Conservation (phyloP, 2,888 invertebrate species). For the Acleris cristana region DNA sequence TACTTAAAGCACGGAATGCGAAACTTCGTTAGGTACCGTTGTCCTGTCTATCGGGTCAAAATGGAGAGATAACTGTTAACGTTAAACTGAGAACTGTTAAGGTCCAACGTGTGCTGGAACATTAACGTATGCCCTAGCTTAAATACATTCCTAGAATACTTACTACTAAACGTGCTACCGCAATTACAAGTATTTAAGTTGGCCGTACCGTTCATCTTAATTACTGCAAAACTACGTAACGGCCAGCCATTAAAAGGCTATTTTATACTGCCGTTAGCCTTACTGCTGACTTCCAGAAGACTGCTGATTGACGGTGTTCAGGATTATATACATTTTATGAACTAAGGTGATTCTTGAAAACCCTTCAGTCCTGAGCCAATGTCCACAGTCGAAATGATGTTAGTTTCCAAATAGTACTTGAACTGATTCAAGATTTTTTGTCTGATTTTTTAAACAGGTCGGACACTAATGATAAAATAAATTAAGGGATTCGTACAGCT, state of each 20-base stretch:
- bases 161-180: slow-evolving; percentile 4
- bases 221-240: slow-evolving; percentile 37
- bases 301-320: background rate
- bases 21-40: no score
- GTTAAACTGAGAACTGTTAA: no score
- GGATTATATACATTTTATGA: background rate
- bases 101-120: no score
- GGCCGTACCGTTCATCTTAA: slow-evolving; percentile 31
- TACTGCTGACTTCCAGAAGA: background rate
- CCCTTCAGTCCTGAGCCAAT: no score
- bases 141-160: slow-evolving; percentile 1
- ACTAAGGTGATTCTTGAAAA: no score
- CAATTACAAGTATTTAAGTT: slow-evolving; percentile 22
- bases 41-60: no score
- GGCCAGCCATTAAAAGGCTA: slow-evolving; percentile 32
- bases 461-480: slow-evolving; percentile 13
- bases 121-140: no score
- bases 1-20: no score
- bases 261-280: slow-evolving; percentile 24
- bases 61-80: no score
- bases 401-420: no score
- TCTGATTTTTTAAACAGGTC: background rate
- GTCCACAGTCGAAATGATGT: no score
- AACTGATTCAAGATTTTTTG: no score
- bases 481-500: slow-evolving; percentile 8